Evolutionary conservation across 2,113 vertebrate species (phyloP).

Genomic region (Lagopus muta): DNA sequence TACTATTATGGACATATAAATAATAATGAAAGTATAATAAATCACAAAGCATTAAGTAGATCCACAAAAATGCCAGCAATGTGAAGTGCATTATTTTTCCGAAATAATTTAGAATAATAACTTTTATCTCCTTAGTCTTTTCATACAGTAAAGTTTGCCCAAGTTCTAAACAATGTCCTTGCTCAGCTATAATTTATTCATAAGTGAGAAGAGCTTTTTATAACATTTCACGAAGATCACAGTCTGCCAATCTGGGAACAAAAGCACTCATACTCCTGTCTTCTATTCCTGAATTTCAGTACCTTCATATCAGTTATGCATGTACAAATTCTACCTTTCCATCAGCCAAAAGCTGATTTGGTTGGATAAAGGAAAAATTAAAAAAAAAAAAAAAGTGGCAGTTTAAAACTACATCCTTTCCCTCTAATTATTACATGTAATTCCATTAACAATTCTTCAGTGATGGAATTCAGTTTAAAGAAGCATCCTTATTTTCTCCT

Average conservation of each 20-base stretch:
- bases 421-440: not conserved
- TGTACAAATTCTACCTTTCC: not conserved
- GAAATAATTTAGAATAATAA: not conserved
- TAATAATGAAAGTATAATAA: not conserved
- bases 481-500: not conserved
- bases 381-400: not conserved
- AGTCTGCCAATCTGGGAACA: not conserved
- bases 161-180: not conserved
- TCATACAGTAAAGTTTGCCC: not conserved
- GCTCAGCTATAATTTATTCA: not conserved
- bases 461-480: not conserved
- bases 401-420: not conserved
- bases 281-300: slow-evolving; percentile 37
- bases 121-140: not conserved
- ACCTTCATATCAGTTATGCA: not conserved
- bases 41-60: not conserved
- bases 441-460: not conserved
- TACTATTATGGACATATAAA: not conserved
- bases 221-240: not conserved
- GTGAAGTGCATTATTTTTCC: not conserved
- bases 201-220: not conserved
- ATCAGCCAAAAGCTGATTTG: not conserved
- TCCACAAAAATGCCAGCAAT: not conserved
- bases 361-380: not conserved
- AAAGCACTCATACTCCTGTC: not conserved